Evolutionary conservation across 2,797 vertebrate species (phyloP), one percentile per base, ranked within the genome.

Genomic region (Urosaurus nigricauda): DNA sequence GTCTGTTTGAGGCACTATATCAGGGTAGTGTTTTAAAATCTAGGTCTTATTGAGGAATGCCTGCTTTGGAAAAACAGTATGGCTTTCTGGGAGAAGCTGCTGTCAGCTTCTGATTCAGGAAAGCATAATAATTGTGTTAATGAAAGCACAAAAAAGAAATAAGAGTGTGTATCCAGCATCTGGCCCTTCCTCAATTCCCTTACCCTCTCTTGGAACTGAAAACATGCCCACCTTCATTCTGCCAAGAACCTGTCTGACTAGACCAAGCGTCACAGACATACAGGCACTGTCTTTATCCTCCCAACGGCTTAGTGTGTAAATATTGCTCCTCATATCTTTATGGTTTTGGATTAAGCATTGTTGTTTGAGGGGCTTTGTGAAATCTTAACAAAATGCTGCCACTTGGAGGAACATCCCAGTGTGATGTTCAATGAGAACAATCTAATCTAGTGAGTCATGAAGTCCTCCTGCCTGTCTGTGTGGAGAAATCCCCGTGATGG

Each of bases 281-380:
- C 21, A 63, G 21, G 60, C 60, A 63, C 29, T 63, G 53, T 26
- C 32, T 83, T 74, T 16, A 82, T 75, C 56, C 40, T 65, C 79
- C 53, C 35, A 75, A 32, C 83, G 74, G 71, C 40, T 47, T 37
- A 35, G 29, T 51, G 53, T 87, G 70, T 75, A 75, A 88, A 88
- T 73, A 88, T 60, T 75, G 79, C 13, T 60, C 68, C 40, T 74
- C 87, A 60, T 83, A 83, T 87, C 40, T 87, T 74, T 43, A 87
- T 8, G 14, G 40, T 29, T 87, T 40, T 4, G 35, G 63, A 80
- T 47, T 37, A 87, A 75, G 32, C 35, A 24, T 26, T n/a, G 6
- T 75, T 82, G 60, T 82, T 82, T 82, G 79, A 40, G 29, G 56
- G 81, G 79, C 79, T 74, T 87, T 83, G n/a, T 12, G 26, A 74